Evolutionary conservation across 2,797 vertebrate genomes (phyloP).

Genomic region (Phaenicophaeus curvirostris): DNA sequence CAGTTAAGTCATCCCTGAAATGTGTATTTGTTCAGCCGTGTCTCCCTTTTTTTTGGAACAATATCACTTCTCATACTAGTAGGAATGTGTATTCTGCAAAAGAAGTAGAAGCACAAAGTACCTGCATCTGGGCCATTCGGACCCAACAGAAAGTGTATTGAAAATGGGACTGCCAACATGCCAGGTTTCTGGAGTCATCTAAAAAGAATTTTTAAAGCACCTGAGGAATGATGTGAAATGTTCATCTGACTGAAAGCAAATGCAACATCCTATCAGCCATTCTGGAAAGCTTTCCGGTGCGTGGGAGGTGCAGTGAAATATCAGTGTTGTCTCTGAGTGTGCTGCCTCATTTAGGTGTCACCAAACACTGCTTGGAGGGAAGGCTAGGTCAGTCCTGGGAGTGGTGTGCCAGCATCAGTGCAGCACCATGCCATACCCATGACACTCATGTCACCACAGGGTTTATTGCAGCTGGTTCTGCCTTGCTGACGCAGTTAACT

Average conservation of each 20-base stretch:
- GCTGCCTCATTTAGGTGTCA: not conserved
- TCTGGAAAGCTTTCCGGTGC: not conserved
- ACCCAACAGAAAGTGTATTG: not conserved
- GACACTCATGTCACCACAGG: accelerated
- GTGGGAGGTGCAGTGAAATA: not conserved
- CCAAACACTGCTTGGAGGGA: accelerated
- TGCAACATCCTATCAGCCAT: not conserved
- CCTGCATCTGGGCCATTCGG: not conserved
- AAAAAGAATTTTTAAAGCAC: not conserved
- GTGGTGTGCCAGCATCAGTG: accelerated
- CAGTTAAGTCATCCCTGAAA: not conserved
- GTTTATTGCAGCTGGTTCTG: not conserved
- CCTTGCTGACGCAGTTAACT: not conserved
- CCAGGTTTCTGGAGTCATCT: not conserved
- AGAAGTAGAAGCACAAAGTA: not conserved
- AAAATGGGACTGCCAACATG: not conserved
- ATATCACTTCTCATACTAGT: not conserved
- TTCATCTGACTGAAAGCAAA: not conserved
- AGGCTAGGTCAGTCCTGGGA: not conserved
- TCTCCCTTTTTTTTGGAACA: not conserved
- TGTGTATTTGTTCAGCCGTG: not conserved
- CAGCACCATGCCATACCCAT: accelerated
- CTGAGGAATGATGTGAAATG: not conserved
- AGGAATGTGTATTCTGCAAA: not conserved
- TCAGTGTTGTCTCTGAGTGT: too few species aligned